Evolutionary conservation across 2,113 vertebrate species (phyloP).

Genomic region (Tetrao urogallus): DNA sequence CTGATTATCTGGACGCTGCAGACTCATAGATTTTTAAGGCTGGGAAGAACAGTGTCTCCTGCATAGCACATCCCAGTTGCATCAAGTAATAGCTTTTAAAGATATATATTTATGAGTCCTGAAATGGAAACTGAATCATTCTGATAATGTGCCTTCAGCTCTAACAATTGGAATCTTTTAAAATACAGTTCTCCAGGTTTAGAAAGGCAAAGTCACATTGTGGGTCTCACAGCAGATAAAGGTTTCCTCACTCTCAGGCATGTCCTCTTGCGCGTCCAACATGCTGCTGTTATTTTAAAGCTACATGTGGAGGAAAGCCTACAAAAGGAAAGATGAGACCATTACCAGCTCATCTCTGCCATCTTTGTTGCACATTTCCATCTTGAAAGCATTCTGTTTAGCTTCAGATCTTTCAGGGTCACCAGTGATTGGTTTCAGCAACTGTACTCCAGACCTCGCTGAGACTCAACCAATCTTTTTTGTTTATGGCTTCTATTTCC

Average conservation of each 20-base stretch:
- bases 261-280: conserved; percentile 11
- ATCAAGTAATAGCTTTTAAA: neutral
- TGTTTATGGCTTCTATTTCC: conserved; percentile 64
- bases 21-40: neutral
- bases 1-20: neutral
- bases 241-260: neutral
- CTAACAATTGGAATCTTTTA: neutral
- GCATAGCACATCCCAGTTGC: neutral
- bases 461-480: neutral
- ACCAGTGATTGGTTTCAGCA: conserved; percentile 67
- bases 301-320: conserved; percentile 25
- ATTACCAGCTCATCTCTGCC: conserved; percentile 25
- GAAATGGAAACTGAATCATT: neutral
- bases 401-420: conserved; percentile 65
- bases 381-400: conserved; percentile 59
- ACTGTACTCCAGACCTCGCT: conserved; percentile 61
- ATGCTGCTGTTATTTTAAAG: conserved; percentile 34
- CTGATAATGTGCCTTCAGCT: neutral
- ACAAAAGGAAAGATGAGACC: conserved; percentile 48
- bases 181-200: neutral
- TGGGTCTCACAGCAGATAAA: neutral
- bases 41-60: neutral
- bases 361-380: conserved; percentile 71
- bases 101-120: neutral
- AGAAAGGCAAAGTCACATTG: neutral